These are phyloP conservation scores for Gymnocephalus cernua DNA, from an alignment of 2,113 vertebrate species.

Conservation along the genomic window DNA sequence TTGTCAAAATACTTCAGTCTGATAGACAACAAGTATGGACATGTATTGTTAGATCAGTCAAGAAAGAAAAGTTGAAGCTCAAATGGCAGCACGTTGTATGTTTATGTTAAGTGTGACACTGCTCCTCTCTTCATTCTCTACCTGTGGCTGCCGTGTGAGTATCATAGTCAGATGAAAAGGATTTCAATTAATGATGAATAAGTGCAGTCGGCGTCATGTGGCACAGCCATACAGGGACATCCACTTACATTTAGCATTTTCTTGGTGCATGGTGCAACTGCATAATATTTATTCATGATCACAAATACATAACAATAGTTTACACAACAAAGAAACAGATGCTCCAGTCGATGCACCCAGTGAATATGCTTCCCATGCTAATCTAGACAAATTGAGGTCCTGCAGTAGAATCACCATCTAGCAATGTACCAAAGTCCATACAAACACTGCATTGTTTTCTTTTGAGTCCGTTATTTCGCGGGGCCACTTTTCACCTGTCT, in stretches of 20 bases:
- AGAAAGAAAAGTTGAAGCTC: neutral
- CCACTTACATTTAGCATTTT: neutral
- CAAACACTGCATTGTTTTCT: neutral
- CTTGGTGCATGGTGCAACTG: neutral
- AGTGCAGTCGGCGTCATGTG: neutral
- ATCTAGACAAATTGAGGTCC: neutral
- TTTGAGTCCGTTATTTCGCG: neutral
- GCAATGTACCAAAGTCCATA: neutral
- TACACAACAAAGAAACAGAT: neutral
- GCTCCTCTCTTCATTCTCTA: neutral
- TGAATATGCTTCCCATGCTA: neutral
- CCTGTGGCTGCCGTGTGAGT: neutral
- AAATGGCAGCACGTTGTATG: neutral
- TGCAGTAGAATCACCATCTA: neutral
- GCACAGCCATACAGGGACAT: neutral
- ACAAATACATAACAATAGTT: neutral
- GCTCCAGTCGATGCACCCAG: neutral
- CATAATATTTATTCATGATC: no score
- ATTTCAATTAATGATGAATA: neutral
- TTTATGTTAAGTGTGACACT: neutral
- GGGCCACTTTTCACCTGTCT: neutral
- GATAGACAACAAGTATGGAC: neutral
- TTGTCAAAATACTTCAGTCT: neutral
- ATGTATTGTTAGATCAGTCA: neutral
- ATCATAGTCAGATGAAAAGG: neutral